Base-by-base conservation (phyloP, 1,140 invertebrate genomes). In the Nixonia krombeini region DNA sequence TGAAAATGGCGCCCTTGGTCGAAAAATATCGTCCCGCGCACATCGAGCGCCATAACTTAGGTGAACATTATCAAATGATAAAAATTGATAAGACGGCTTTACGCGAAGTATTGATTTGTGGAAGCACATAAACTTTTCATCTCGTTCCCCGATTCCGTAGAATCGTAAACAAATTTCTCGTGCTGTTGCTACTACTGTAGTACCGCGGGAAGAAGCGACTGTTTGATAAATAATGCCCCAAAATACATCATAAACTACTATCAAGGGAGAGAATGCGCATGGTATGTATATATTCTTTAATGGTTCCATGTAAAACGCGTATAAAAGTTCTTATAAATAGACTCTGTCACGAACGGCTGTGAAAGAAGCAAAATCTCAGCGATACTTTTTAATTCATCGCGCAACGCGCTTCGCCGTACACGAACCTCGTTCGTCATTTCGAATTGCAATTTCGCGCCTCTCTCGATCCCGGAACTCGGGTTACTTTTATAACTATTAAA, bases 211-310 rank as follows among this genome's bases (percentile, higher is more conserved):
- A 61, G 38, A 49, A 57, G 23, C 21, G 13, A 38, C n/a, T 4
- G 50, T 7, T 25, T 21, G 17, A 59, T 61, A 67, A 72, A 68
- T 77, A 76, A 77, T 77, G 76, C 73, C 67, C 73, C 31, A 55
- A 69, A 72, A 70, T 66, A 69, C 57, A 52, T 66, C 45, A 61
- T 46, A 35, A 9, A 45, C 8, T 15, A 28, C 38, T 29, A 23
- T 15, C 13, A 41, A 21, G 26, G 25, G 41, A 26, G 25, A 25
- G 47, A 50, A 25, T 46, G 42, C 9, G 35, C 42, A 12, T 9
- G 3, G 29, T 33, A 37, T 4, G 6, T 37, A 8, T 40, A 21
- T 21, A 21, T 7, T n/a, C 16, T 40, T 45, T 25, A 12, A 45
- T 29, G 8, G 10, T 45, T 16, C 15, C 42, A n/a, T 17, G 12